phyloP scores from a whole-genome alignment of 2,797 vertebrate genomes.

The Aeoliscus strigatus region DNA sequence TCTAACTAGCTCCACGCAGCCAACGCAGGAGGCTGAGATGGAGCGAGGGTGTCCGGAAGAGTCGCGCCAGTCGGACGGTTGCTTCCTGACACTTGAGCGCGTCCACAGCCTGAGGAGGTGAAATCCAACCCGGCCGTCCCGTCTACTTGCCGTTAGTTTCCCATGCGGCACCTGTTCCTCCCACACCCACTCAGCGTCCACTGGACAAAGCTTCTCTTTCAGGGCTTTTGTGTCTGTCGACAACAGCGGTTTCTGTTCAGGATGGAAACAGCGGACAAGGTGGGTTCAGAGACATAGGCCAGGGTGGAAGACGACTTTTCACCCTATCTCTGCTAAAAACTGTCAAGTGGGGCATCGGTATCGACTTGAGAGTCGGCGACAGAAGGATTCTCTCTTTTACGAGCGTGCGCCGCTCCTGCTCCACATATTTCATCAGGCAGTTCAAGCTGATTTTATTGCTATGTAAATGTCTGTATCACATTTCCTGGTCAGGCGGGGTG shows the following conservation, averaged over 20 bases:
- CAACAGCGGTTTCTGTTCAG: conserved; percentile 51
- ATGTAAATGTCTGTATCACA: conserved; percentile 61
- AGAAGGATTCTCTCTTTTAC: conserved; percentile 55
- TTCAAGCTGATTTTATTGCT: conserved; percentile 55
- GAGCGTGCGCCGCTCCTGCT: conserved; percentile 34
- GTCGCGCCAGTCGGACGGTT: conserved; percentile 28
- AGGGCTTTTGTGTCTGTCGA: conserved; percentile 50
- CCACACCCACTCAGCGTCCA: conserved; percentile 30
- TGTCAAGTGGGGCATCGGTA: conserved; percentile 34
- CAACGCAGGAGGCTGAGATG: background rate
- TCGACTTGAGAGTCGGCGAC: conserved; percentile 38
- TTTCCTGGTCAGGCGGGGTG: conserved; percentile 36
- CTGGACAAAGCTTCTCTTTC: conserved; percentile 52
- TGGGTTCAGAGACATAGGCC: too few relatives aligned
- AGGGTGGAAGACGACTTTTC: too few relatives aligned
- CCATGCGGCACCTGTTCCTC: conserved; percentile 63
- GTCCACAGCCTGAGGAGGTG: conserved; percentile 42
- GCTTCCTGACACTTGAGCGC: conserved; percentile 52
- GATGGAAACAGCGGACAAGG: conserved; percentile 35
- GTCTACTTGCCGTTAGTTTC: conserved; percentile 35
- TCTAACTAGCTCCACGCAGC: background rate
- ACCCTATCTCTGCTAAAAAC: too few relatives aligned
- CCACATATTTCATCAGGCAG: conserved; percentile 46
- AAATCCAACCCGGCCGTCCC: conserved; percentile 53
- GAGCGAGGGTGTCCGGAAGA: conserved; percentile 6